Conservation (phyloP, 2,888 invertebrate species). For the Eupithecia insigniata region DNA sequence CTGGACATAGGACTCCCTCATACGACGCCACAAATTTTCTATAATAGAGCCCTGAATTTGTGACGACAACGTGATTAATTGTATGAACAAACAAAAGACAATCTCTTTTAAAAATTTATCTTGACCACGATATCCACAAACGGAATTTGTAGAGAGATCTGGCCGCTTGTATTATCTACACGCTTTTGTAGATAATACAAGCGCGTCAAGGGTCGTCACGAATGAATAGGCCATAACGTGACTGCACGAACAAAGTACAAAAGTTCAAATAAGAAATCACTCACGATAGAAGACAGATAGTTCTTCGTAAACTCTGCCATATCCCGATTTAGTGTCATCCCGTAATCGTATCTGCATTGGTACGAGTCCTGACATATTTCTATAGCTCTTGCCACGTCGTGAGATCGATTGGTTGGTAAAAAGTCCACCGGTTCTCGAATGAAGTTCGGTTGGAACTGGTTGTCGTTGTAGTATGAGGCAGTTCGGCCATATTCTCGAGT, state of each 20-base stretch:
- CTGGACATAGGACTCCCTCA: no score
- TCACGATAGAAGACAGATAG: constrained; percentile 87
- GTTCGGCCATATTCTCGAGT: constrained; percentile 91
- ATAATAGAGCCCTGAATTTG: no score
- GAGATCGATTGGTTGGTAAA: constrained; percentile 88
- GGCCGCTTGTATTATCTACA: background rate
- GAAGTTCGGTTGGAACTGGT: constrained; percentile 90
- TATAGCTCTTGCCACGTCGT: constrained; percentile 86
- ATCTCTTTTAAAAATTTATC: no score
- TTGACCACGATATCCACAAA: background rate
- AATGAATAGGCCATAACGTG: background rate
- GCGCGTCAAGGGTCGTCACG: background rate
- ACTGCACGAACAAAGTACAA: background rate
- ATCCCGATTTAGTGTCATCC: constrained; percentile 92
- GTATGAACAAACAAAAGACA: no score
- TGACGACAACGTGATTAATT: no score
- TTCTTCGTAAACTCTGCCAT: constrained; percentile 94
- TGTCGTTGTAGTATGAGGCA: constrained; percentile 92
- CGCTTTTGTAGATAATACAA: no score
- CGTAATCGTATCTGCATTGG: constrained; percentile 95
- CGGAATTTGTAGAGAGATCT: background rate
- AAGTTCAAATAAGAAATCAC: constrained; percentile 51
- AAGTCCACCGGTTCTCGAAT: constrained; percentile 88
- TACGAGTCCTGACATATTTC: constrained; percentile 91
- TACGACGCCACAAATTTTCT: no score